phyloP scores from a whole-genome alignment of 2,888 invertebrate species.

The Schizaphis graminum region DNA sequence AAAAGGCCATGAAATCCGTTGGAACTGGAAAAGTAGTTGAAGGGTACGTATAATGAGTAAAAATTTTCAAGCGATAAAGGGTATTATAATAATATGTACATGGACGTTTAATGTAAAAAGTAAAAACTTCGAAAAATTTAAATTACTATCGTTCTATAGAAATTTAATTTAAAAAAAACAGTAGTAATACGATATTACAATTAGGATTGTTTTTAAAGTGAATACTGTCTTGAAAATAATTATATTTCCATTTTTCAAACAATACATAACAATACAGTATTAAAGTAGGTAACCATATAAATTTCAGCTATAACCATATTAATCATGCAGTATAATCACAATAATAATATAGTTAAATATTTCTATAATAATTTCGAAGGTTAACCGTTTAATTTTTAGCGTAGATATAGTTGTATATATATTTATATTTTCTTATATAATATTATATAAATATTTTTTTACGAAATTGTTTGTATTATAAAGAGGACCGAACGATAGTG shows the following conservation, averaged over 20 bases:
- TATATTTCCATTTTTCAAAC: too few relatives aligned
- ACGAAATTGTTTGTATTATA: conserved; percentile 32
- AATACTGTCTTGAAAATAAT: too few relatives aligned
- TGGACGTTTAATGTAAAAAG: background rate
- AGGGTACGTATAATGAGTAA: conserved; percentile 69
- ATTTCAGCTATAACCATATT: too few relatives aligned
- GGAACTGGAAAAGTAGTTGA: conserved; percentile 73
- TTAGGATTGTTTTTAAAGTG: too few relatives aligned
- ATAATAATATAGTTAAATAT: too few relatives aligned
- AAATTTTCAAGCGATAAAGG: background rate
- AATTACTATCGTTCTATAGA: background rate
- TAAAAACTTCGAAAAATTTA: background rate
- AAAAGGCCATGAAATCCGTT: conserved; percentile 71
- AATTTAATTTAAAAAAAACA: background rate
- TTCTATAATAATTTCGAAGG: too few relatives aligned
- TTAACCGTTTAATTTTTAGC: background rate
- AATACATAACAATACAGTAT: too few relatives aligned
- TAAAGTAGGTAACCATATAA: too few relatives aligned
- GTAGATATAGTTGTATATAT: background rate
- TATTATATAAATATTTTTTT: background rate
- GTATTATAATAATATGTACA: too few relatives aligned
- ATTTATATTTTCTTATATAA: background rate
- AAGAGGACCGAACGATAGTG: conserved; percentile 75
- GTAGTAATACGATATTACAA: too few relatives aligned
- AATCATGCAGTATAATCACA: too few relatives aligned